Percentiles rank a stretch among this genome's conserved stretches.
phyloP scores from a whole-genome alignment of 2,113 vertebrate species.

The Zapus hudsonius region DNA sequence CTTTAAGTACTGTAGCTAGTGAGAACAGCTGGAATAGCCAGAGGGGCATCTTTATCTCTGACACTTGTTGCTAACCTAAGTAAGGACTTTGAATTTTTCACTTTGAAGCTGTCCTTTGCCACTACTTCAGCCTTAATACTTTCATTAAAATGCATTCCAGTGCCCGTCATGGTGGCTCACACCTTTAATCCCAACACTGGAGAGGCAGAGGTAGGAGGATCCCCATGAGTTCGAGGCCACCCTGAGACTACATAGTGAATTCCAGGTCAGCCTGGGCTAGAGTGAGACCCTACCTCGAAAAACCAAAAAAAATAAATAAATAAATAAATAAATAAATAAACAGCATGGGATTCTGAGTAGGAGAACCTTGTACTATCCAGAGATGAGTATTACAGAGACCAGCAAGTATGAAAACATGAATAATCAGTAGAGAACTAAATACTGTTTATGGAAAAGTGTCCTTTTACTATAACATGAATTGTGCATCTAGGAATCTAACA shows the following conservation, averaged over 20 bases:
- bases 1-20: not conserved
- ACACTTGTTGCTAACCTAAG: not conserved
- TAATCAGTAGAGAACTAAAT: not conserved
- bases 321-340: too few species aligned
- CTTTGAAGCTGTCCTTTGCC: not conserved
- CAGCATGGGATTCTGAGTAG: not conserved
- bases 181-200: too few species aligned
- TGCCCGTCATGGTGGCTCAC: too few species aligned
- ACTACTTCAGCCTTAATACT: not conserved
- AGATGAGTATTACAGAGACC: not conserved
- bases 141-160: not conserved
- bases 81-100: slow-evolving; percentile 18
- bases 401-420: slow-evolving; percentile 7
- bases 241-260: too few species aligned
- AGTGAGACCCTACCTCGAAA: too few species aligned
- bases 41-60: not conserved
- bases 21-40: not conserved
- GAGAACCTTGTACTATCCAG: not conserved
- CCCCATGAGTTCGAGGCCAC: too few species aligned
- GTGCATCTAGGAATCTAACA: not conserved
- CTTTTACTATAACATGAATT: not conserved
- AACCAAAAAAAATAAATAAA: too few species aligned
- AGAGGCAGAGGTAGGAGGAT: too few species aligned
- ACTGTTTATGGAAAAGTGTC: not conserved
- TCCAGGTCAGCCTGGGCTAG: too few species aligned